These are phyloP conservation scores for Eledone cirrhosa DNA, from an alignment of 2,888 invertebrate species.

Conservation along the genomic window DNA sequence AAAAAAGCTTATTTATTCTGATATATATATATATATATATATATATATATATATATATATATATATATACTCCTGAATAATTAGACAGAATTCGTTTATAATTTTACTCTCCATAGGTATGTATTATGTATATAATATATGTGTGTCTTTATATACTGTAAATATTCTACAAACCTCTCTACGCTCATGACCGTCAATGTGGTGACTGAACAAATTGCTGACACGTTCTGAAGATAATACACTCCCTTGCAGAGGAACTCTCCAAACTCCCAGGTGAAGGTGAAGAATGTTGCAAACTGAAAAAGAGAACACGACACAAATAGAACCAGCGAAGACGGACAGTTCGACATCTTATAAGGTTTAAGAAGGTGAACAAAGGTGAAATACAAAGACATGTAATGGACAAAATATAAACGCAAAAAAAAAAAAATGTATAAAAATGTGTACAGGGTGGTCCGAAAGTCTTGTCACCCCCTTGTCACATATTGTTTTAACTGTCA, in stretches of 20 bases:
- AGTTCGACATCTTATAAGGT: background rate
- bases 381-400: background rate
- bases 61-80: background rate
- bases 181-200: constrained; percentile 77
- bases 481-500: too few relatives aligned
- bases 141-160: too few relatives aligned
- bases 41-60: too few relatives aligned
- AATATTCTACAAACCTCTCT: constrained; percentile 73
- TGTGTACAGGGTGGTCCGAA: too few relatives aligned
- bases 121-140: too few relatives aligned
- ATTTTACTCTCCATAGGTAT: background rate
- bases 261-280: constrained; percentile 76
- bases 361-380: background rate
- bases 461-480: too few relatives aligned
- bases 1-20: too few relatives aligned
- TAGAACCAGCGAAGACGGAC: background rate
- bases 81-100: background rate
- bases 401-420: background rate
- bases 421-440: background rate
- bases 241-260: constrained; percentile 74
- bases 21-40: too few relatives aligned
- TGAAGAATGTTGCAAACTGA: constrained; percentile 75
- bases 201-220: constrained; percentile 76
- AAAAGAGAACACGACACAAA: constrained; percentile 29
- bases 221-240: constrained; percentile 77